Evolutionary conservation across 2,888 invertebrate species (phyloP).

Genomic region (Pyrochroa serraticornis): DNA sequence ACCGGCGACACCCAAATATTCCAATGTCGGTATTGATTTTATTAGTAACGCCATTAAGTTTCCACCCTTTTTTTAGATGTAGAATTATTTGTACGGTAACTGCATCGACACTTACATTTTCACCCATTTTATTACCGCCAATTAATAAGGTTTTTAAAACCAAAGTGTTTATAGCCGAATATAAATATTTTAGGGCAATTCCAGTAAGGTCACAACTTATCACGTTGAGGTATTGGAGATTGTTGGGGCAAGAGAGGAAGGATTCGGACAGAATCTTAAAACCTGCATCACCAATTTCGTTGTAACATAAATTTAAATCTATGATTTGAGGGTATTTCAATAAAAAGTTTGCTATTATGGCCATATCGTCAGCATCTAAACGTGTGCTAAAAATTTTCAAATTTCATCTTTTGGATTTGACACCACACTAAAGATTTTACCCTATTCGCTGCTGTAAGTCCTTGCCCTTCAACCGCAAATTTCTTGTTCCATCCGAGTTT

Average conservation of each 20-base stretch:
- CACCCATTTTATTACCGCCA: constrained; percentile 66
- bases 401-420: background rate
- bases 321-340: constrained; percentile 58
- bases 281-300: constrained; percentile 62
- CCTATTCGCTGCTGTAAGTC: constrained; percentile 58
- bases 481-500: constrained; percentile 63
- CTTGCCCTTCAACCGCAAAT: constrained; percentile 61
- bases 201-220: constrained; percentile 63
- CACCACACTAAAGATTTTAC: constrained; percentile 40
- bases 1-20: constrained; percentile 64
- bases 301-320: constrained; percentile 63
- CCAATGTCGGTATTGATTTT: constrained; percentile 57
- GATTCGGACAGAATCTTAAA: constrained; percentile 58
- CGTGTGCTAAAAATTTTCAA: constrained; percentile 50
- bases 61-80: constrained; percentile 54
- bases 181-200: constrained; percentile 52
- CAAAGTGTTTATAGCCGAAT: constrained; percentile 28
- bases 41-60: constrained; percentile 62
- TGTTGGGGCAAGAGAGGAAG: constrained; percentile 59
- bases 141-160: constrained; percentile 61
- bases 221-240: constrained; percentile 62
- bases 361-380: constrained; percentile 60
- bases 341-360: constrained; percentile 60
- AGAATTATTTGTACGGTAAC: background rate
- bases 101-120: constrained; percentile 48